Conservation (phyloP, 2,113 vertebrate species). For the Bombycilla garrulus region DNA sequence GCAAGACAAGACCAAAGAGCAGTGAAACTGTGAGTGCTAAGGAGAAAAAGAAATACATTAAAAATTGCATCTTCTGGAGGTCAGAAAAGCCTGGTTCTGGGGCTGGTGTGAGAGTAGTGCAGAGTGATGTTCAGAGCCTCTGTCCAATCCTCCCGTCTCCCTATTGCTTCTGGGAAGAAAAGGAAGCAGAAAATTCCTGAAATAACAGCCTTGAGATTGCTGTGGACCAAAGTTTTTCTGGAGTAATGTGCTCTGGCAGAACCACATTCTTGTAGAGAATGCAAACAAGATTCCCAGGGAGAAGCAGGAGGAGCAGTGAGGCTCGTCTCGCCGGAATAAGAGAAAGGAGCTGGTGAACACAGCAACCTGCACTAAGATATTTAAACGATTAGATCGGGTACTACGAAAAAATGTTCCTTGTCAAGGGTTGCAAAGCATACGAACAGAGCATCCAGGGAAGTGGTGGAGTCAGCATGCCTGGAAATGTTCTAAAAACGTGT, state of each 20-base stretch:
- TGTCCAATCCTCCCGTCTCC: neutral
- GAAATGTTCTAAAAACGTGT: neutral
- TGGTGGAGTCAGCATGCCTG: neutral
- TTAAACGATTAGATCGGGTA: neutral
- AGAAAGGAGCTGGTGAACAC: neutral
- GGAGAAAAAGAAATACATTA: neutral
- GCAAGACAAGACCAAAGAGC: neutral
- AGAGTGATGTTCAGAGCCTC: neutral
- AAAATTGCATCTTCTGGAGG: neutral
- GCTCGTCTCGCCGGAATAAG: fast-evolving
- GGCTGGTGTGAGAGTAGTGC: neutral
- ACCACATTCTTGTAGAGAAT: neutral
- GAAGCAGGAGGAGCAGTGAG: neutral
- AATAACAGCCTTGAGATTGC: neutral
- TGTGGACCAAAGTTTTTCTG: neutral
- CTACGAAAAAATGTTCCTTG: neutral
- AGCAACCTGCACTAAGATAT: neutral
- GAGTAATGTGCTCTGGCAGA: neutral
- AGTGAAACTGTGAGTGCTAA: neutral
- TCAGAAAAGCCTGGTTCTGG: neutral
- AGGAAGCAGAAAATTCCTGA: neutral
- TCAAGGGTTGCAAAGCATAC: fast-evolving
- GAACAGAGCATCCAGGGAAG: neutral
- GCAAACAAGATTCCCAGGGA: neutral
- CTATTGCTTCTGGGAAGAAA: neutral